Evolutionary conservation across 1,140 invertebrate genomes (phyloP).

Genomic region (Andricus grossulariae): DNA sequence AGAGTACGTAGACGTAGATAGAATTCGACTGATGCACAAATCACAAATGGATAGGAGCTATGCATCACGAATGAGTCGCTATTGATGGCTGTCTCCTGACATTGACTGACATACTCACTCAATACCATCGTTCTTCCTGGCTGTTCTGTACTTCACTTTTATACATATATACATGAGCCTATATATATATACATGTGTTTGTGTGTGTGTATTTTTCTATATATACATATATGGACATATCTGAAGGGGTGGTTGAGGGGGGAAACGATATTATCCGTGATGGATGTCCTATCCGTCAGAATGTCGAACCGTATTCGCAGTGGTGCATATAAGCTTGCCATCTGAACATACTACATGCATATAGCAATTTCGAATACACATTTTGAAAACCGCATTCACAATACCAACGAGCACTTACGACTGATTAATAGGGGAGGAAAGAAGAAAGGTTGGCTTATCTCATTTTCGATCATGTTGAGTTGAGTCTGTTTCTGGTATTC

Average conservation of each 20-base stretch:
- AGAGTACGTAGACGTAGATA: not conserved
- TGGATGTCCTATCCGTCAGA: conserved; percentile 55
- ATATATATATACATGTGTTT: not conserved
- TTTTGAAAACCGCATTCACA: conserved; percentile 22
- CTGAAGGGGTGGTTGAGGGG: conserved; percentile 32
- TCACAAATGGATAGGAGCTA: conserved; percentile 41
- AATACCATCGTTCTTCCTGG: conserved; percentile 37
- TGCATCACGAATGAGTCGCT: conserved; percentile 49
- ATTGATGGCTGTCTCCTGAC: conserved; percentile 59
- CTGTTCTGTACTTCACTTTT: conserved; percentile 19
- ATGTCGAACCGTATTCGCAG: conserved; percentile 39
- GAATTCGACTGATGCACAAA: conserved; percentile 40
- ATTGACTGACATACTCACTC: conserved; percentile 55
- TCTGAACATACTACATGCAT: not conserved
- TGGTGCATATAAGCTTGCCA: conserved; percentile 23
- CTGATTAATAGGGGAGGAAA: not conserved
- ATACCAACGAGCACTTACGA: conserved; percentile 29
- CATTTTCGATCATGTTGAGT: not conserved
- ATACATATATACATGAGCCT: not conserved
- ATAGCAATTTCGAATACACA: not conserved
- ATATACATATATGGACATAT: not conserved
- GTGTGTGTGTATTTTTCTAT: not conserved
- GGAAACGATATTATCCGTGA: conserved; percentile 57
- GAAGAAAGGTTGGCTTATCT: not conserved
- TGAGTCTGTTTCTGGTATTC: not conserved